Conservation (phyloP, 2,113 vertebrate species). For the Penelope pileata region DNA sequence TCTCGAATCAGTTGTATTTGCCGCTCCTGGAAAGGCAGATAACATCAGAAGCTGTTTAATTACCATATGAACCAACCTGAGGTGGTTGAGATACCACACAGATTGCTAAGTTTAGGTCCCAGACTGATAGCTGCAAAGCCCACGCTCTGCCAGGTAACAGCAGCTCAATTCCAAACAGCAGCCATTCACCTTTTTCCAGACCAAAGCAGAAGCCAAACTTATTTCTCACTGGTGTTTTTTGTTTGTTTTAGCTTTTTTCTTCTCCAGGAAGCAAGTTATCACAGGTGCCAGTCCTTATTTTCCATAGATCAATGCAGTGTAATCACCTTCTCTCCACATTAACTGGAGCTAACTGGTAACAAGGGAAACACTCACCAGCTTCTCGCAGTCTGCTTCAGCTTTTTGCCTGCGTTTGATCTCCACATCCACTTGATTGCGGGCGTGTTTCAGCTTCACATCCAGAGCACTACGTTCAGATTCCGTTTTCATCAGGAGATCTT, state of each 20-base stretch:
- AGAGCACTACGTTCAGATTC: slow-evolving; percentile 89
- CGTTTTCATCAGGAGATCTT: slow-evolving; percentile 87
- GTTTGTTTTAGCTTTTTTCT: neutral
- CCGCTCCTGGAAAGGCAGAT: slow-evolving; percentile 82
- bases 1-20: slow-evolving; percentile 96
- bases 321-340: neutral
- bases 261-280: neutral
- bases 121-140: neutral
- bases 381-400: slow-evolving; percentile 92
- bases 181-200: neutral
- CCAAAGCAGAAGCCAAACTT: neutral
- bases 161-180: slow-evolving; percentile 38
- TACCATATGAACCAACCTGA: accelerated
- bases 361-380: slow-evolving; percentile 82
- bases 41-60: slow-evolving; percentile 48
- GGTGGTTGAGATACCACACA: neutral
- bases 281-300: slow-evolving; percentile 29
- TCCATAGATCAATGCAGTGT: neutral
- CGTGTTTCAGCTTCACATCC: slow-evolving; percentile 97
- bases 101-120: neutral
- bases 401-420: slow-evolving; percentile 94
- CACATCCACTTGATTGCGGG: slow-evolving; percentile 96
- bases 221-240: too few species aligned
- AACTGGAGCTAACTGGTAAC: neutral
- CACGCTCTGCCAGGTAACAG: neutral